phyloP scores from a whole-genome alignment of 2,797 vertebrate species.

The Thamnophis elegans region DNA sequence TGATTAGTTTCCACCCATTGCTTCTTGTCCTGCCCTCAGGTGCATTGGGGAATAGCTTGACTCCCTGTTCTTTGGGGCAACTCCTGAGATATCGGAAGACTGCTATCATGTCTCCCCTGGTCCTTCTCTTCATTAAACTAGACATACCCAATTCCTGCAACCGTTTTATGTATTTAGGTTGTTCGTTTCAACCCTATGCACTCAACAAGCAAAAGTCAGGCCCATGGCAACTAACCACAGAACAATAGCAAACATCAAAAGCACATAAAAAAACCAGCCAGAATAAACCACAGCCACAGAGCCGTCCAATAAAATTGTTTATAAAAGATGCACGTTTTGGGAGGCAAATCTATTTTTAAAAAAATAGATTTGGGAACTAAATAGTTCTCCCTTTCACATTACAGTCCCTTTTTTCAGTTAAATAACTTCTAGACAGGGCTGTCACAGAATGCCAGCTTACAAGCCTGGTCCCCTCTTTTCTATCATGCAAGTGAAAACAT shows the following conservation, averaged over 20 bases:
- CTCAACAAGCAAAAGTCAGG: not conserved
- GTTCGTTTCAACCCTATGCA: not conserved
- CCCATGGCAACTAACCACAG: not conserved
- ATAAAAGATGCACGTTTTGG: not conserved
- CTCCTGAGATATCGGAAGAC: too few species aligned
- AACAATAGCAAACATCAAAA: not conserved
- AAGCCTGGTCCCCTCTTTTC: not conserved
- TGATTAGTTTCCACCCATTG: too few species aligned
- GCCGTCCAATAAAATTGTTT: not conserved
- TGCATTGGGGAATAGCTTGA: too few species aligned
- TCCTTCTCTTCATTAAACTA: too few species aligned
- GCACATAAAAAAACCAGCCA: not conserved
- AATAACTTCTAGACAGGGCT: not conserved
- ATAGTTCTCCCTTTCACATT: not conserved
- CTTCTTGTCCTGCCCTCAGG: too few species aligned
- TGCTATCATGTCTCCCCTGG: too few species aligned
- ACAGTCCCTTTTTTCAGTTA: too few species aligned
- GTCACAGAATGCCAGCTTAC: not conserved
- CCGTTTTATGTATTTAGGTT: not conserved
- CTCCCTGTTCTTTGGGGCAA: too few species aligned
- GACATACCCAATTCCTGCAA: too few species aligned
- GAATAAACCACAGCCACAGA: not conserved
- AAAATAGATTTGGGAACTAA: not conserved
- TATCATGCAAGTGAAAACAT: not conserved
- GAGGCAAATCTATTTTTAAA: not conserved